Evolutionary conservation across 2,113 vertebrate genomes (phyloP), one percentile per base, ranked within the genome.

Genomic region (Rhinoderma darwinii): DNA sequence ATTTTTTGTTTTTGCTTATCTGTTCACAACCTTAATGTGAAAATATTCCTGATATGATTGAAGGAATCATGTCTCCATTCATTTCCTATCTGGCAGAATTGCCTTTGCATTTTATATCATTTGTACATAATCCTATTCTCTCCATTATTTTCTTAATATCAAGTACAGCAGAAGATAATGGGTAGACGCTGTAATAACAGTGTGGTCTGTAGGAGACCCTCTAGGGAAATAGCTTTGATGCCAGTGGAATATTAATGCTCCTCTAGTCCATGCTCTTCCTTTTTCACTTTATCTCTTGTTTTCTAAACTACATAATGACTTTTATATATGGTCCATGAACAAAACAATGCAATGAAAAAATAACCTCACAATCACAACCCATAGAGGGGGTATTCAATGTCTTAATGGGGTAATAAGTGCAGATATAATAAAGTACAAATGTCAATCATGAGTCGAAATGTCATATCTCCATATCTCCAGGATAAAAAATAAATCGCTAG

Each of bases 81-180:
- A 93, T 95, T 94, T 95, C 93, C 93, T 93, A 93, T 95, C 94
- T 94, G 92, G 93, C 93, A 92, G 94, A 96, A 96, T 95, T 95
- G 94, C 93, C 94, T 94, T 93, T 89, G 88, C 92, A 91, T 96
- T 95, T 95, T 93, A 94, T 94, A 94, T 95, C 94, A 92, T 95
- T 93, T 94, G 94, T 94, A 93, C 93, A 94, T 96, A 96, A 96
- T 96, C 96, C 96, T 94, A 94, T 95, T 95, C 94, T 96, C 94
- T 94, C 93, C 94, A 96, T 96, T 96, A 96, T 96, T 96, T 96
- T 97, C 95, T 96, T 96, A 96, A 96, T 96, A 96, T 95, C 94
- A 94, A 96, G 95, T 95, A 96, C 95, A 96, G 96, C 94, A 94
- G 91, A 95, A 96, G 96, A 96, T 96, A 96, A 96, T 95, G 94